These are phyloP conservation scores for Merodon equestris DNA, from an alignment of 2,888 invertebrate species.

Conservation along the genomic window DNA sequence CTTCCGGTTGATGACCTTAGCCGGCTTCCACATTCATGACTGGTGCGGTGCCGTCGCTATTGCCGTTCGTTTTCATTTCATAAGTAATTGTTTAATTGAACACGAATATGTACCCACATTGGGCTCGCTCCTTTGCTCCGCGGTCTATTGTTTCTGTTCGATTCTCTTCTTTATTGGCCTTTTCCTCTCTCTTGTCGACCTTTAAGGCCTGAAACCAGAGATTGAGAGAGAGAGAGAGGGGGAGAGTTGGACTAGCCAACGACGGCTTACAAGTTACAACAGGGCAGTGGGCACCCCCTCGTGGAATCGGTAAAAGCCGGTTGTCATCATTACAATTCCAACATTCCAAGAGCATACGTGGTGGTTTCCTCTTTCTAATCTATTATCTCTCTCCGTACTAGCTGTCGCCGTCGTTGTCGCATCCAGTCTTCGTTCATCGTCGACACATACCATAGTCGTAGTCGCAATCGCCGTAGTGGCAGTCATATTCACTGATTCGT, in stretches of 20 bases:
- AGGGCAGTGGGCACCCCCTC: too few relatives aligned
- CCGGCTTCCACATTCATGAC: conserved; percentile 70
- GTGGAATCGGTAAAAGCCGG: conserved; percentile 53
- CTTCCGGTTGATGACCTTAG: conserved; percentile 78
- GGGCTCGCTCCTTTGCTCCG: not conserved
- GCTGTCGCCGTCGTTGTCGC: conserved; percentile 12
- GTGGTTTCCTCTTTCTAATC: conserved; percentile 58
- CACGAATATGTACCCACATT: not conserved
- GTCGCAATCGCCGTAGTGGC: too few relatives aligned
- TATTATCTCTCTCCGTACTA: conserved; percentile 21
- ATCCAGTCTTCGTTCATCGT: not conserved
- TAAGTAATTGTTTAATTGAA: conserved; percentile 59
- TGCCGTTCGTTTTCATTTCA: conserved; percentile 44
- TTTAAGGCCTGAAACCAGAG: too few relatives aligned
- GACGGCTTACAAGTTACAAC: conserved; percentile 4
- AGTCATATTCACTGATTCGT: too few relatives aligned
- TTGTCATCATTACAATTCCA: conserved; percentile 57
- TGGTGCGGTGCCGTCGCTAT: too few relatives aligned
- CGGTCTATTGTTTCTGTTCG: conserved; percentile 27
- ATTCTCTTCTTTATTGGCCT: conserved; percentile 17
- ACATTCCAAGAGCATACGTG: conserved; percentile 57
- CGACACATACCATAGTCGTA: too few relatives aligned
- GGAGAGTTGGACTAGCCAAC: too few relatives aligned
- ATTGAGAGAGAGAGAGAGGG: too few relatives aligned
- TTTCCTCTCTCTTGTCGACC: not conserved